phyloP scores from a whole-genome alignment of 2,888 invertebrate genomes.

The Oscheius myriophilus region DNA sequence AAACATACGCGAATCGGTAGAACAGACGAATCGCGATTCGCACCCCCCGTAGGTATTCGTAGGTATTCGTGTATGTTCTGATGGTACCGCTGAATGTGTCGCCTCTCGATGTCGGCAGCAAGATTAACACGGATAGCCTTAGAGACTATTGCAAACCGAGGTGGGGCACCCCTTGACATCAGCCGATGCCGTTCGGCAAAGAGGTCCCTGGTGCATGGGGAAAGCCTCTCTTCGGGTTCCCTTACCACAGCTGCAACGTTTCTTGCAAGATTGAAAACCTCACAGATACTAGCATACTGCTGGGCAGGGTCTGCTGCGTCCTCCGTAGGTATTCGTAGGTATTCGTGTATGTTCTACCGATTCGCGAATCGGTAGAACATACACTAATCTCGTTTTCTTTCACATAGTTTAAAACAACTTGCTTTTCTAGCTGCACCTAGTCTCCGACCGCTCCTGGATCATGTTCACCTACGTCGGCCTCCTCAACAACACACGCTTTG shows the following conservation, averaged over 20 bases:
- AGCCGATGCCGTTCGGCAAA: neutral
- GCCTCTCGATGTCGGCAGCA: neutral
- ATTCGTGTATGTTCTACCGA: too few species aligned
- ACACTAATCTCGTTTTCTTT: too few species aligned
- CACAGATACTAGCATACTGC: neutral
- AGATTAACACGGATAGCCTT: neutral
- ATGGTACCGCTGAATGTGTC: neutral
- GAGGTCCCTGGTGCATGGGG: neutral
- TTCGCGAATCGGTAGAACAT: too few species aligned
- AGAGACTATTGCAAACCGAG: neutral
- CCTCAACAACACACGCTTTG: neutral
- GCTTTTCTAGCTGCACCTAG: slow-evolving; percentile 17
- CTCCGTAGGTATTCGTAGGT: too few species aligned
- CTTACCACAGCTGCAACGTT: neutral
- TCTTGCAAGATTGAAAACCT: neutral
- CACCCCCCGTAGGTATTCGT: too few species aligned
- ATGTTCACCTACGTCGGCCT: slow-evolving; percentile 10
- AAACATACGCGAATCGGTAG: too few species aligned
- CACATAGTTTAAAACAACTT: too few species aligned
- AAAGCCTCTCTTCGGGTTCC: neutral
- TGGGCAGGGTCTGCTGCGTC: neutral
- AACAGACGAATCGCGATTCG: too few species aligned
- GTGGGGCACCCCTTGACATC: neutral
- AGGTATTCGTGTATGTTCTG: too few species aligned
- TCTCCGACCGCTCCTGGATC: slow-evolving; percentile 15